These are phyloP conservation scores for Melanerpes aurifrons DNA, from an alignment of 2,113 vertebrate species.

Conservation along the genomic window DNA sequence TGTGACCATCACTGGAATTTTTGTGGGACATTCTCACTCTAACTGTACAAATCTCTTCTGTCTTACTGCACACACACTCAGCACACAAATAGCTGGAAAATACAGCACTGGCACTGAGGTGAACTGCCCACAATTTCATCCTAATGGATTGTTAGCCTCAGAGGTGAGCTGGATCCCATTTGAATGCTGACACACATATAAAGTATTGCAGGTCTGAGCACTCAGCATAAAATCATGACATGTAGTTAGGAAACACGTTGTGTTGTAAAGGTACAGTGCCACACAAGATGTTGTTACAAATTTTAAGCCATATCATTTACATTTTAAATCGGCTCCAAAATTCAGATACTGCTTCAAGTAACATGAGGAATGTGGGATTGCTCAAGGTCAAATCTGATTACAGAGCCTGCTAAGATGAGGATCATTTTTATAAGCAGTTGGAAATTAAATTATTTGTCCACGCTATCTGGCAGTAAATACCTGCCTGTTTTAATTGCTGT, in stretches of 20 bases:
- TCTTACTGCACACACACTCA: neutral
- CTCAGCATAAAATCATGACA: neutral
- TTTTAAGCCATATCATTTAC: neutral
- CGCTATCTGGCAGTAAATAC: constrained; percentile 23
- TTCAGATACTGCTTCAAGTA: neutral
- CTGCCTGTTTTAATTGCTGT: constrained; percentile 53
- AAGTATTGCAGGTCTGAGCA: neutral
- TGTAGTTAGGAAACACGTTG: neutral
- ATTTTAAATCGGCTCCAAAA: neutral
- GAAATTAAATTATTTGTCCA: constrained; percentile 51
- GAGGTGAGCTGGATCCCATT: neutral
- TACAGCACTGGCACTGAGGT: neutral
- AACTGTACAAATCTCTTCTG: neutral
- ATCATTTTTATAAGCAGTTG: constrained; percentile 7
- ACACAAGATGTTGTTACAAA: neutral
- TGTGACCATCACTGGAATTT: neutral
- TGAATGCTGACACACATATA: neutral
- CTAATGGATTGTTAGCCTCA: neutral
- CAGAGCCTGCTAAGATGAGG: constrained; percentile 8
- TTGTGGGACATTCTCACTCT: neutral
- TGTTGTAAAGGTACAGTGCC: neutral
- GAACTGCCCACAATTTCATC: neutral
- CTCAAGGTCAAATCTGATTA: constrained; percentile 60
- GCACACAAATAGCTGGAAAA: neutral
- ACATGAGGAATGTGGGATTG: neutral